These are phyloP conservation scores for Arrhamphus sclerolepis DNA, from an alignment of 2,797 vertebrate species.

Conservation along the genomic window DNA sequence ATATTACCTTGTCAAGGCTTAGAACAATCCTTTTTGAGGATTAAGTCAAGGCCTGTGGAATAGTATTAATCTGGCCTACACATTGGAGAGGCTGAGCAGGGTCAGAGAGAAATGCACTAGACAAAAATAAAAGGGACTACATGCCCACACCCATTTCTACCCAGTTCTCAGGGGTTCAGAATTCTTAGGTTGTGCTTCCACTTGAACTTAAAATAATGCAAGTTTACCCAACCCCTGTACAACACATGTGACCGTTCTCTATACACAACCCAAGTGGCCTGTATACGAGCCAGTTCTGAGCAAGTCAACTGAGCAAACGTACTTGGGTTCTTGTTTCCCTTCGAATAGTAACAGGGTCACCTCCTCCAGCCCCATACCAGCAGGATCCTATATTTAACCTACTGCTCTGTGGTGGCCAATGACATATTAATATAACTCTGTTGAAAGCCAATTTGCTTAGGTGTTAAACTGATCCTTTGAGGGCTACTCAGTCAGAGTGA, in stretches of 20 bases:
- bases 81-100: slow-evolving; percentile 28
- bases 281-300: slow-evolving; percentile 28
- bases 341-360: slow-evolving; percentile 74
- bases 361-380: slow-evolving; percentile 44
- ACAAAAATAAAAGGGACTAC: slow-evolving; percentile 38
- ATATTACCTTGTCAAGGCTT: slow-evolving; percentile 76
- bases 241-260: slow-evolving; percentile 38
- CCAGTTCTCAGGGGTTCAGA: slow-evolving; percentile 34
- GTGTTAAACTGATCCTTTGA: slow-evolving; percentile 68
- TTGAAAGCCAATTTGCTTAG: slow-evolving; percentile 70
- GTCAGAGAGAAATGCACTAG: slow-evolving; percentile 33
- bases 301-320: slow-evolving; percentile 27
- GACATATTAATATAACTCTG: slow-evolving; percentile 72
- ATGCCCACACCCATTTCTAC: slow-evolving; percentile 40
- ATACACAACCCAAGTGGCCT: slow-evolving; percentile 46
- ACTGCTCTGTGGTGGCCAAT: slow-evolving; percentile 51
- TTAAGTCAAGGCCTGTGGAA: slow-evolving; percentile 71
- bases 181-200: slow-evolving; percentile 46
- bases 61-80: slow-evolving; percentile 70
- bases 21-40: slow-evolving; percentile 78
- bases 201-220: slow-evolving; percentile 43
- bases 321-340: slow-evolving; percentile 65
- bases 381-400: slow-evolving; percentile 69
- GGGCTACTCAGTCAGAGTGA: slow-evolving; percentile 31
- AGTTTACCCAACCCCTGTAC: slow-evolving; percentile 31